Conservation (phyloP, 2,797 vertebrate species). For the Gambelia wislizenii region DNA sequence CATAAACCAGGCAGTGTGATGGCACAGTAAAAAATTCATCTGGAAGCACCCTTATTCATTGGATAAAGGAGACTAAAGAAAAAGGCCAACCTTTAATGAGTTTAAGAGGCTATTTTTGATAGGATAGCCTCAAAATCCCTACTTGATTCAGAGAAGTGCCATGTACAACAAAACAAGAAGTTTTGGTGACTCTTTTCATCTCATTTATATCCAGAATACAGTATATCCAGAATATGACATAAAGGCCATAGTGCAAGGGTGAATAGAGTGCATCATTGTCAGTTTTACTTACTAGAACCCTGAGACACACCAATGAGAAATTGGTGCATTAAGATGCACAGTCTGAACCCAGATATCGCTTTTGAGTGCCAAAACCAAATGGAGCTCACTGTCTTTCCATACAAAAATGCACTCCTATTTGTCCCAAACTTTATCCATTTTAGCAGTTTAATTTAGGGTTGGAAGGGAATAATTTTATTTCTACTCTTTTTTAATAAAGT, state of each 20-base stretch:
- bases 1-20: not conserved
- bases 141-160: accelerated
- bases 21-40: not conserved
- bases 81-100: not conserved
- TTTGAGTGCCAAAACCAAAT: too few species aligned
- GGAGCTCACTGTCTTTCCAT: not conserved
- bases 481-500: not conserved
- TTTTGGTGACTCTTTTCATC: not conserved
- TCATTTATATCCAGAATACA: not conserved
- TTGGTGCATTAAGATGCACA: not conserved
- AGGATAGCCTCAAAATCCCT: accelerated
- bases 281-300: too few species aligned
- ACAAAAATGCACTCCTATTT: not conserved
- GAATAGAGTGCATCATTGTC: too few species aligned
- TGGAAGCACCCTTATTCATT: accelerated
- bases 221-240: too few species aligned
- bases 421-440: not conserved
- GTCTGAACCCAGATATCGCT: not conserved
- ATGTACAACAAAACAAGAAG: not conserved
- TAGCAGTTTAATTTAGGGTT: not conserved
- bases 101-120: accelerated
- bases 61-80: accelerated
- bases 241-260: not conserved
- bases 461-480: not conserved
- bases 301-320: too few species aligned